Conservation (phyloP, 2,113 vertebrate species). For the Sylvia atricapilla region DNA sequence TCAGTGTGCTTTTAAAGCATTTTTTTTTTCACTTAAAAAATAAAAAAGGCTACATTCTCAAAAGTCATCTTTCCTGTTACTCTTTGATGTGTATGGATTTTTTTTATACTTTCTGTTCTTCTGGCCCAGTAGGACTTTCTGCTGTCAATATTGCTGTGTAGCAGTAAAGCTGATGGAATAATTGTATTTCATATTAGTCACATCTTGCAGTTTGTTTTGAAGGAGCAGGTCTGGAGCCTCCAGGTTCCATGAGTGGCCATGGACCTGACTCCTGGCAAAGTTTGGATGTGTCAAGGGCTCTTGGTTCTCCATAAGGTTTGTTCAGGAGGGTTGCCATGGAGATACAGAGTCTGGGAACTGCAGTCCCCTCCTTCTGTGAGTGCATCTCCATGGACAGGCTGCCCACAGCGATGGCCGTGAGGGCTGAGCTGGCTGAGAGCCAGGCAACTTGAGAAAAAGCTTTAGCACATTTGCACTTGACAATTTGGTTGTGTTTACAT, state of each 20-base stretch:
- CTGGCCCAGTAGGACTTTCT: not conserved
- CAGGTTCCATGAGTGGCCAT: rapidly evolving
- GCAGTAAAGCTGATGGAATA: not conserved
- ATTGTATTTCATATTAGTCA: not conserved
- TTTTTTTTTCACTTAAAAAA: not conserved
- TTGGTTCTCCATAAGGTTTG: not conserved
- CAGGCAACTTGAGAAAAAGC: not conserved
- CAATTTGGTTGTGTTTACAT: not conserved
- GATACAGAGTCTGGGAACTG: not conserved
- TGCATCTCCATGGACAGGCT: not conserved
- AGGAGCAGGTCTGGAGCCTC: not conserved
- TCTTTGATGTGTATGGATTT: not conserved
- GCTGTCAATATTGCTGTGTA: not conserved
- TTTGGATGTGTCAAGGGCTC: not conserved
- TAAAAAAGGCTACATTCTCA: not conserved
- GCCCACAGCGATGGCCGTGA: not conserved
- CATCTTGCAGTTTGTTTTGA: not conserved
- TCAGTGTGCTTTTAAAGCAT: not conserved
- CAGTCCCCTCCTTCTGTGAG: not conserved
- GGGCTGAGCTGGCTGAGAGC: not conserved
- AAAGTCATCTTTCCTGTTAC: not conserved
- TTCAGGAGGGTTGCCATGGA: not conserved
- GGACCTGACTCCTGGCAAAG: not conserved
- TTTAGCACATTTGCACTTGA: not conserved
- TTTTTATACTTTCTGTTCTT: not conserved